Base-by-base conservation (phyloP, 1,140 invertebrate genomes). In the Calephelis virginiensis region DNA sequence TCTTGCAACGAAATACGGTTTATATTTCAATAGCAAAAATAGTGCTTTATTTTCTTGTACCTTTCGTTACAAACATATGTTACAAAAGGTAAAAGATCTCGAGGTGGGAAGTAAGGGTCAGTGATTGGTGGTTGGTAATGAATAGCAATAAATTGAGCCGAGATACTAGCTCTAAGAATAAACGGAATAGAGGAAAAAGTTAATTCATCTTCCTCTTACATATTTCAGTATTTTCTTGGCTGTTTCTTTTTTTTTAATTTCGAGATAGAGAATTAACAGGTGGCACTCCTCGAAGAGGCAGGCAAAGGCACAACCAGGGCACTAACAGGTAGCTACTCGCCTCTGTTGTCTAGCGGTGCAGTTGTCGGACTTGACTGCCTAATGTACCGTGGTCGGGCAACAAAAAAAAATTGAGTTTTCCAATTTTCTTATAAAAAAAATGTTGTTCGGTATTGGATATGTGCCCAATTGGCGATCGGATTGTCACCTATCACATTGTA, bases 61-160 rank as follows among this genome's bases (percentile, higher is more conserved):
- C 11, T 10, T 11, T 5, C 50, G 50, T 53, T 17, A 17, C 50
- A 53, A 53, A 53, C 50, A 53, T 53, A 53, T 53, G 50, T 53
- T 53, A 28, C 50, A 53, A 53, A 43, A 53, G 50, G 50, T 53
- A 53, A 53, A 17, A 53, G 50, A 53, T 53, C 17, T 53, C 11
- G 17, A 53, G 50, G 50, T 53, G 50, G 50, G 50, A 53, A 53
- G 50, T 53, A 53, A 28, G 50, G 50, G 50, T 53, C 50, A 53
- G 50, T 53, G 50, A 53, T 53, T 53, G 50, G 50, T 53, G 17
- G 50, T 28, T 5, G 17, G 50, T 53, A 53, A 28, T 28, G 50
- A 28, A 28, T 53, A 28, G 17, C 50, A 28, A 53, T 53, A 53
- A 53, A 53, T 53, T n/a, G 14, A 14, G 17, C 10, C 50, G 17